phyloP scores from a whole-genome alignment of 2,888 invertebrate species.

The Eupithecia insigniata region DNA sequence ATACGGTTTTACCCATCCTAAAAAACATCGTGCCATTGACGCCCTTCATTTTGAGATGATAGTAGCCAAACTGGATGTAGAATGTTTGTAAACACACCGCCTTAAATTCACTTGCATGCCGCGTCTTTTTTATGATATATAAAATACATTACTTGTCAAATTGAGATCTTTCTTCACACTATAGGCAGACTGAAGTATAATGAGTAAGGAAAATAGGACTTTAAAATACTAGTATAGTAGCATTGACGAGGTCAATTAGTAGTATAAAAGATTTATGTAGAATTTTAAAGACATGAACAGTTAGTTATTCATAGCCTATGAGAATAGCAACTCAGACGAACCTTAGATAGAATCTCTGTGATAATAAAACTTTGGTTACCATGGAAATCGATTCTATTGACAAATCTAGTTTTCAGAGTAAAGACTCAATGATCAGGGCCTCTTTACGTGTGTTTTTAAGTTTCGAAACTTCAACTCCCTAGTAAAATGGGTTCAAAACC shows the following conservation, averaged over 20 bases:
- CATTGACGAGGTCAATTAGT: too few relatives aligned
- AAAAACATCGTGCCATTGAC: neutral
- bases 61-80: too few relatives aligned
- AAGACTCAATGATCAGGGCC: neutral
- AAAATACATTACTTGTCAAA: too few relatives aligned
- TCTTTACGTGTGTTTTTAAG: neutral
- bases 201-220: neutral
- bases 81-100: too few relatives aligned
- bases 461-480: neutral
- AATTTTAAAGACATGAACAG: neutral
- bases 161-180: too few relatives aligned
- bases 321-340: neutral
- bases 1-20: neutral
- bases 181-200: neutral
- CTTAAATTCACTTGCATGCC: too few relatives aligned
- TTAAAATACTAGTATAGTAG: too few relatives aligned
- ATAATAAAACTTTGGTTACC: slow-evolving; percentile 10
- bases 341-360: neutral
- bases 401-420: neutral
- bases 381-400: slow-evolving; percentile 15
- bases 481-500: neutral
- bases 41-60: neutral
- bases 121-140: too few relatives aligned
- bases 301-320: neutral
- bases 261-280: too few relatives aligned